A percentile compares a stretch with the other conserved stretches of the same genome.
These are phyloP conservation scores for Dicycla oo DNA, from an alignment of 2,888 invertebrate species.

Conservation along the genomic window DNA sequence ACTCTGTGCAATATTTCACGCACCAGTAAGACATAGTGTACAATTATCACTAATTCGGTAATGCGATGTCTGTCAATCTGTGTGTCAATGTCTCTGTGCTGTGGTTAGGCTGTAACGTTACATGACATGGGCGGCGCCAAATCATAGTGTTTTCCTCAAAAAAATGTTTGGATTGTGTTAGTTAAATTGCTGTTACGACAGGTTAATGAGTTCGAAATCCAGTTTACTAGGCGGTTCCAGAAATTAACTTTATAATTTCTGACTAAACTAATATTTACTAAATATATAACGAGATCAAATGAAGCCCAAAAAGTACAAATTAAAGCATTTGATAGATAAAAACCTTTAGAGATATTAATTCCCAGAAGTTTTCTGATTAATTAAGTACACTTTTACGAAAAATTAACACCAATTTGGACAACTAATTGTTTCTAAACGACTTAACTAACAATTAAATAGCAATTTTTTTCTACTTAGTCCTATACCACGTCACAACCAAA, in stretches of 20 bases:
- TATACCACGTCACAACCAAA: neutral
- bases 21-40: conserved; percentile 68
- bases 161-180: conserved; percentile 50
- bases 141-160: conserved; percentile 57
- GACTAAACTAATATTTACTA: conserved; percentile 6
- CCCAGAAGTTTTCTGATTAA: neutral
- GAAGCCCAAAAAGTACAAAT: neutral
- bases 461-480: conserved; percentile 57
- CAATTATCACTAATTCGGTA: conserved; percentile 79
- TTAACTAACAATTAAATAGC: conserved; percentile 55
- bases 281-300: neutral
- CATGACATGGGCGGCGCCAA: conserved; percentile 70
- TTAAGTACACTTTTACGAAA: neutral
- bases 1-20: conserved; percentile 68
- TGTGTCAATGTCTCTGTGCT: conserved; percentile 71
- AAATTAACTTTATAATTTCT: conserved; percentile 10
- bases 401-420: neutral
- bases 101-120: conserved; percentile 71
- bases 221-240: conserved; percentile 10
- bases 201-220: conserved; percentile 46
- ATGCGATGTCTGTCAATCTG: conserved; percentile 79
- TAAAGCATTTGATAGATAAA: no score
- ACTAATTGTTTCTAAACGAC: conserved; percentile 30
- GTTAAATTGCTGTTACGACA: conserved; percentile 38
- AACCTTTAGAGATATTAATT: no score